Conservation (phyloP, 2,888 invertebrate species). For the Aspidiotus destructor region DNA sequence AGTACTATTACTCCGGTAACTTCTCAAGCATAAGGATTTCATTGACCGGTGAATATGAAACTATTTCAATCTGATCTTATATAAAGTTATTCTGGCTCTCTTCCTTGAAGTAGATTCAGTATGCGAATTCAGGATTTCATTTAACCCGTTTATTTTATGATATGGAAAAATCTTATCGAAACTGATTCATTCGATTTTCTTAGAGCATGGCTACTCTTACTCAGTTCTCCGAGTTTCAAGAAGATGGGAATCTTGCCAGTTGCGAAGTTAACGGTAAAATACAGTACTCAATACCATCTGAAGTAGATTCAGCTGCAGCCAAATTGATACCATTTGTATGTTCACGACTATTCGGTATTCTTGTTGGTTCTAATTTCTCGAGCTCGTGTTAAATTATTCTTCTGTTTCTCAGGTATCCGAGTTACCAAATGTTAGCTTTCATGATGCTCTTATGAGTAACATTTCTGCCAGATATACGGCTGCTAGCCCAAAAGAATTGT, state of each 20-base stretch:
- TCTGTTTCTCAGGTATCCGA: slow-evolving; percentile 12
- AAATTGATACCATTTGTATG: slow-evolving; percentile 24
- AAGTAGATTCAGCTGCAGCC: slow-evolving; percentile 16
- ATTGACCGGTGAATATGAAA: too few relatives aligned
- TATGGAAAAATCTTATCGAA: neutral
- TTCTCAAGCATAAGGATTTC: too few relatives aligned
- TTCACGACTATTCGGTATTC: neutral
- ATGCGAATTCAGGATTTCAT: too few relatives aligned
- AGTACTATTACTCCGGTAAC: too few relatives aligned
- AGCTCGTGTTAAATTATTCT: neutral
- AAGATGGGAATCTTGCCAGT: slow-evolving; percentile 48
- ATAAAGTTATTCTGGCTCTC: too few relatives aligned
- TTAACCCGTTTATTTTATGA: too few relatives aligned
- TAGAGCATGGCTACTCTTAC: slow-evolving; percentile 13
- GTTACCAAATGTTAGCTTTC: slow-evolving; percentile 20
- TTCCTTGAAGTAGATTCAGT: too few relatives aligned
- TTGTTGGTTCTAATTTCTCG: too few relatives aligned
- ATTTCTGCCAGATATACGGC: slow-evolving; percentile 26
- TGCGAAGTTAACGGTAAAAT: slow-evolving; percentile 57
- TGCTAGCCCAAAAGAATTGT: slow-evolving; percentile 26
- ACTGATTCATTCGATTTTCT: neutral
- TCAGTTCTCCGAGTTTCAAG: slow-evolving; percentile 46
- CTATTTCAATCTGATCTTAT: too few relatives aligned
- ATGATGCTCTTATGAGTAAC: slow-evolving; percentile 19
- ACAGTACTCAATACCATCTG: slow-evolving; percentile 40